Base-by-base conservation (phyloP, 1,140 invertebrate genomes). In the Lepidotrigona ventralis region DNA sequence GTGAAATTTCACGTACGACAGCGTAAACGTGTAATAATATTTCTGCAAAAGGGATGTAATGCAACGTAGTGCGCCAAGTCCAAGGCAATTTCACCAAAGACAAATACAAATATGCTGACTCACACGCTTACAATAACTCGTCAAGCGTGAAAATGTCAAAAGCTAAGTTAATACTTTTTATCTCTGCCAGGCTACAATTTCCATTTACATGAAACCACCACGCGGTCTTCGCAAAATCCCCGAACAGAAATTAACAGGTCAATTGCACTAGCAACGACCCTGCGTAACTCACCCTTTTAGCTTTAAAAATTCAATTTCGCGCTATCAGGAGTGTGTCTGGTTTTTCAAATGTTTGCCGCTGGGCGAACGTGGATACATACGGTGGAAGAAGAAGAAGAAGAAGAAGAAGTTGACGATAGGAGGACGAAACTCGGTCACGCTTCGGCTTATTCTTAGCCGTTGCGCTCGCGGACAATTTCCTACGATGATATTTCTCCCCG, bases 401-500 rank as follows among this genome's bases (percentile, higher is more conserved):
- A 46, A 46, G 12, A 21, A n/a, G 5, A 71, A 63, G 39, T 63
- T 1, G 23, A 23, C 54, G 69, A 63, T 51, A 76, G 15, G 19
- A 60, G 15, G 39, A 46, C 33, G 81, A 78, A 83, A 70, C 66
- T 70, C 63, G 74, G 81, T 29, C 54, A 70, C 51, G 73, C n/a
- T 29, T 75, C 63, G 33, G 68, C 54, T 79, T 83, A 82, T 77
- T 77, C 80, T 77, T 83, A 70, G 39, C 39, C 53, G 51, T 56
- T 75, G 21, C 79, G 26, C 63, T 54, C 63, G 23, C 17, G 70
- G 54, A 88, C 78, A 89, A 86, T 89, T 89, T 89, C 85, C 88
- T 89, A 74, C 72, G 81, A 86, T 82, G 81, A 89, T 89, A 86
- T 88, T 88, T 89, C 87, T 88, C 56, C 39, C 46, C n/a, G 46